Evolutionary conservation across 2,888 invertebrate genomes (phyloP), one percentile per base, ranked within the genome.

Genomic region (Entomobrya proxima): DNA sequence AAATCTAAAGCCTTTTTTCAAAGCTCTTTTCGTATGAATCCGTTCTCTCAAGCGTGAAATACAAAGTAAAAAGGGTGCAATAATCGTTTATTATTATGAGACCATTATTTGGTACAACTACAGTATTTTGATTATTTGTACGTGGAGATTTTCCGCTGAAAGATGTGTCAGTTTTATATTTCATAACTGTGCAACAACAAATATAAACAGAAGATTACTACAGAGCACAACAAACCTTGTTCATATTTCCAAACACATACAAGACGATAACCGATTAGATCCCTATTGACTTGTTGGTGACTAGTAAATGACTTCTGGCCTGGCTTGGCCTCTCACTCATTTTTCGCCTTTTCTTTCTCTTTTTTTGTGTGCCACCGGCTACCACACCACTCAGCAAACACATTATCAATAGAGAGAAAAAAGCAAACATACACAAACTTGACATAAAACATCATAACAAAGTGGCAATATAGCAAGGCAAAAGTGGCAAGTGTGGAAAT

Each of bases 101-200:
- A 21, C 18, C 7, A 35, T n/a, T 27, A 35, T 75, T 52, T 72
- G n/a, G n/a, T n/a, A n/a, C n/a, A n/a, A n/a, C n/a, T n/a, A n/a
- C n/a, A n/a, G n/a, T n/a, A n/a, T n/a, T n/a, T 35, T 21, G 50
- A 75, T 75, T 75, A 52, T 77, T 77, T 58, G 27, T 61, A 78
- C 32, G 27, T 78, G 77, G 77, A 64, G 64, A 78, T 78, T 78
- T 78, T 78, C 77, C 77, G 77, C 24, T 78, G 64, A 78, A 44
- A 58, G 40, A 58, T 27, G n/a, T 64, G 50, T n/a, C n/a, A n/a
- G n/a, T n/a, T 32, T 61, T 32, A 61, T 30, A 30, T 30, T 72
- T 72, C 40, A 69, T 37, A 69, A 37, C 30, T 74, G 47, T 50
- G 24, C 69, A 69, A 69, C 50, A 74, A 24, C n/a, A 52, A 55